Base-by-base conservation (phyloP, 2,888 invertebrate genomes). In the Eupithecia exiguata region DNA sequence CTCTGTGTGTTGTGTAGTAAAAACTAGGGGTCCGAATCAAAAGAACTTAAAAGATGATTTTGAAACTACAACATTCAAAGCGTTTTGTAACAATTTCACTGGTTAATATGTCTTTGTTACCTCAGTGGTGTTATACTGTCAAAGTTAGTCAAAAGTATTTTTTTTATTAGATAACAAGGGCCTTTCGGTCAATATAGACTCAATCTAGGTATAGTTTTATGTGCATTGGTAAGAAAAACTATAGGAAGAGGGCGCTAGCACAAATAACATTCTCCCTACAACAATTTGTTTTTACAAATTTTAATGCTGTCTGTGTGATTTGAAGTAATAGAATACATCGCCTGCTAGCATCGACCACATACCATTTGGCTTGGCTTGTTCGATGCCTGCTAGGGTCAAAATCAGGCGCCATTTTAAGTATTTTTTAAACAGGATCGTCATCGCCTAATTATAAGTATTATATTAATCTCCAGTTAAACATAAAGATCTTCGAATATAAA, bases 21-120 rank as follows among this genome's bases (percentile, higher is more conserved):
- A 72, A 74, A 68, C 66, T 68, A 69, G 53, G 49, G 63, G 40
- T 71, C 69, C 74, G 70, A 71, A 76, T 69, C 67, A 25, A 67
- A 71, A 43, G 69, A 70, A 53, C 38, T 1, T 49, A 72, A 70
- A 74, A 71, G 65, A 70, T 71, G 66, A 68, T 69, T 74, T 74
- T 70, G 68, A 68, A 70, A 43, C 76, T 76, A 76, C 30, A 68
- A 73, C 75, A 71, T 77, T 70, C 74, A 74, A 78, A 79, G 76
- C 74, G 62, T 62, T 77, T 25, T 69, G 53, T 68, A 62, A 58
- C 69, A 71, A 67, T 18, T 69, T 74, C 53, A 75, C 74, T 74
- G 71, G 61, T 16, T 38, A n/a, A n/a, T 0, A n/a, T 0, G 43
- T 18, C 25, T 4, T 69, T 74, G 40, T 53, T 66, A 58, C 58